Evolutionary conservation across 2,797 vertebrate genomes (phyloP).

Genomic region (Taeniopygia guttata): DNA sequence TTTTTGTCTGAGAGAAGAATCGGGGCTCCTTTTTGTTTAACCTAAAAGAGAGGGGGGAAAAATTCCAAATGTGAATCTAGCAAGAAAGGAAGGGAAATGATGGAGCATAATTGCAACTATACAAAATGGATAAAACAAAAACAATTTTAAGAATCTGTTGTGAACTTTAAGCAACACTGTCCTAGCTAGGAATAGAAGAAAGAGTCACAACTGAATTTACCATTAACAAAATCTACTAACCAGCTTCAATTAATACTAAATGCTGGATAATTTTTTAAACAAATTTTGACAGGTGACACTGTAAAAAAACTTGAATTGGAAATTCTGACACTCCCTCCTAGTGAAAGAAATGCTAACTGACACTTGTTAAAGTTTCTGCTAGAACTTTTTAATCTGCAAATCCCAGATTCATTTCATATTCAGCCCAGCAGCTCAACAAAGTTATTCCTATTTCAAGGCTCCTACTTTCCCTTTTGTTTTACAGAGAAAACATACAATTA

Average conservation of each 20-base stretch:
- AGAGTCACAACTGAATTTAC: neutral
- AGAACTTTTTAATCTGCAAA: neutral
- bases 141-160: neutral
- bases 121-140: neutral
- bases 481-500: neutral
- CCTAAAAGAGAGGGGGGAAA: slow-evolving; percentile 65
- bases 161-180: neutral
- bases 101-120: neutral
- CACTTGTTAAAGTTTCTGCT: neutral
- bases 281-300: neutral
- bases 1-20: slow-evolving; percentile 89
- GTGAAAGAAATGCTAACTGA: neutral
- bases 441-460: neutral
- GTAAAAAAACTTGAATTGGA: neutral
- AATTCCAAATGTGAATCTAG: neutral
- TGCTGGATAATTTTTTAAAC: neutral
- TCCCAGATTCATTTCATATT: neutral
- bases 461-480: neutral
- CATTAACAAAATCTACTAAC: neutral
- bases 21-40: slow-evolving; percentile 73
- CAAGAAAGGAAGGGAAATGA: neutral
- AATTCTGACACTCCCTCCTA: neutral
- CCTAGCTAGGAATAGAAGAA: neutral
- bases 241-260: neutral
- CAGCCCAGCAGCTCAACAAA: neutral